These are phyloP conservation scores for Pelusios castaneus DNA, from an alignment of 2,113 vertebrate genomes.

Conservation along the genomic window DNA sequence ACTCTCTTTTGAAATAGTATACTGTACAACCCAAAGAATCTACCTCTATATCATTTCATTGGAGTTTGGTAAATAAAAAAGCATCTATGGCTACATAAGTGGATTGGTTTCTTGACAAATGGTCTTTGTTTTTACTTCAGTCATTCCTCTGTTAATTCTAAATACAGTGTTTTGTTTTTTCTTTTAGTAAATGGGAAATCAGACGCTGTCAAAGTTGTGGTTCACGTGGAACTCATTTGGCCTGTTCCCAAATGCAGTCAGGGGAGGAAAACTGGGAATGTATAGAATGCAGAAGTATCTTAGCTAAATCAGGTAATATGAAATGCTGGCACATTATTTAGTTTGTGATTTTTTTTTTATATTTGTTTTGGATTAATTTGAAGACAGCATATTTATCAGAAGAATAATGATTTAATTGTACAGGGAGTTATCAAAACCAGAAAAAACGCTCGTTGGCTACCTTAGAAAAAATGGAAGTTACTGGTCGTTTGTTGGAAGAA, in stretches of 20 bases:
- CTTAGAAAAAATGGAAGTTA: constrained; percentile 61
- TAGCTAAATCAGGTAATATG: constrained; percentile 83
- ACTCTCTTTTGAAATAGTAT: background rate
- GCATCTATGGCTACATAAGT: background rate
- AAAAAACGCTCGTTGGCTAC: constrained; percentile 64
- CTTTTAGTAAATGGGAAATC: constrained; percentile 89
- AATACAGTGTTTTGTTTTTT: background rate
- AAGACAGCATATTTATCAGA: background rate
- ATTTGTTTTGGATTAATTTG: background rate
- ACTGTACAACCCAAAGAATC: background rate
- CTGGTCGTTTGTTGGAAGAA: constrained; percentile 73
- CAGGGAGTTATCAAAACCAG: constrained; percentile 67
- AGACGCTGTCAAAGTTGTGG: constrained; percentile 91
- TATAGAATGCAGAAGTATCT: constrained; percentile 83
- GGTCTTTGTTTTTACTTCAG: background rate
- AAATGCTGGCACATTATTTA: background rate
- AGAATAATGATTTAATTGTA: constrained; percentile 42
- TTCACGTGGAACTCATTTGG: constrained; percentile 92
- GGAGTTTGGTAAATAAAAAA: background rate
- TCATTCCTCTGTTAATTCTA: background rate
- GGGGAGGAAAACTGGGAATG: constrained; percentile 90
- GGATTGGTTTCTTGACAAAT: background rate
- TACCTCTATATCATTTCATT: background rate
- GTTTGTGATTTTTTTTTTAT: background rate
- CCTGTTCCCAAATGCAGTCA: constrained; percentile 84